A percentile compares a stretch with the other conserved stretches of the same genome.
These are phyloP conservation scores for Myxocyprinus asiaticus DNA, from an alignment of 2,113 vertebrate genomes.

Conservation along the genomic window DNA sequence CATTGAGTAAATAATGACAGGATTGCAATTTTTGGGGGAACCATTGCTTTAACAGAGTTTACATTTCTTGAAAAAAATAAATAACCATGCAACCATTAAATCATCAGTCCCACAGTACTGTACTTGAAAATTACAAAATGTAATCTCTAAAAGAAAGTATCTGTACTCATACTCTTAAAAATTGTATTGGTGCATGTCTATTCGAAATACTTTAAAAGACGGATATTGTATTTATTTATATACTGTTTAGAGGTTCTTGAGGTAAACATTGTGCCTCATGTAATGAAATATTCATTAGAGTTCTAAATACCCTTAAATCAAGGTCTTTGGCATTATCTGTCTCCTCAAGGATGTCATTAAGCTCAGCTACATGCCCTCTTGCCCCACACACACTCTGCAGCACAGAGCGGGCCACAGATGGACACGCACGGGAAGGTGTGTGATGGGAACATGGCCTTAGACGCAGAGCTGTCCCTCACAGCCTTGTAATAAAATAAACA, in stretches of 20 bases:
- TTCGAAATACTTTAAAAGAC: neutral
- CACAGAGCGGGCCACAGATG: constrained; percentile 52
- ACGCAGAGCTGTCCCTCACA: constrained; percentile 27
- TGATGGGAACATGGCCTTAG: constrained; percentile 40
- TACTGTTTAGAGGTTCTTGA: neutral
- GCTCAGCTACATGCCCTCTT: constrained; percentile 32
- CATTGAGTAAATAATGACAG: too few relatives aligned
- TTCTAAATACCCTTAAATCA: constrained; percentile 42
- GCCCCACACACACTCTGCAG: constrained; percentile 43
- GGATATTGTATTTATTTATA: neutral
- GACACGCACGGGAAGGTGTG: constrained; percentile 44
- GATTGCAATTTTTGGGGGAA: too few relatives aligned
- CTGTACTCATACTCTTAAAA: neutral
- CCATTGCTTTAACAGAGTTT: too few relatives aligned
- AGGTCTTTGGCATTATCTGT: constrained; percentile 36
- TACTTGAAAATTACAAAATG: neutral
- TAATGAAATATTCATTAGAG: constrained; percentile 38
- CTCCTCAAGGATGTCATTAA: constrained; percentile 40
- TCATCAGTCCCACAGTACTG: too few relatives aligned
- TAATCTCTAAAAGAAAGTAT: too few relatives aligned
- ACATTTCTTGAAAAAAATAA: too few relatives aligned
- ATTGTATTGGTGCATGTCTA: too few relatives aligned
- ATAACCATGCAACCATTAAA: too few relatives aligned
- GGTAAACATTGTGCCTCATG: neutral
- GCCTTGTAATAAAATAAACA: constrained; percentile 22